These are phyloP conservation scores for Drosophila hamatofila DNA, from an alignment of 2,888 invertebrate genomes.

Conservation along the genomic window DNA sequence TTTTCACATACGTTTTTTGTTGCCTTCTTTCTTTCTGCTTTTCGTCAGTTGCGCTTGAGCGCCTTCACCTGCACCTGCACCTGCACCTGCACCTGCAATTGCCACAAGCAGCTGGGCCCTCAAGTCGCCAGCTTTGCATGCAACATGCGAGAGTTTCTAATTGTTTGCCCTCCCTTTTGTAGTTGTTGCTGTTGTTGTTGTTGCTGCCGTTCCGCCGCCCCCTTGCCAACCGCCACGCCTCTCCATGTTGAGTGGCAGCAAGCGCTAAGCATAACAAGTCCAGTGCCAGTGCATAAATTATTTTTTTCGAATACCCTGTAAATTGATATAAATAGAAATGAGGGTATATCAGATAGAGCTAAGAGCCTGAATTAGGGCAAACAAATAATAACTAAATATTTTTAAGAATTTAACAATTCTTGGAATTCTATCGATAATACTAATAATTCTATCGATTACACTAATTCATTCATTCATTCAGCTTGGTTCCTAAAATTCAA, in stretches of 20 bases:
- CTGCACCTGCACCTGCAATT: constrained; percentile 12
- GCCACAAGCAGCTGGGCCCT: constrained; percentile 12
- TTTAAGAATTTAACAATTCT: too few species aligned
- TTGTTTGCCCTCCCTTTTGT: constrained; percentile 38
- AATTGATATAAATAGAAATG: too few species aligned
- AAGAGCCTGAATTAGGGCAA: too few species aligned
- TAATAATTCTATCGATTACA: too few species aligned
- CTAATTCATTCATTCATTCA: too few species aligned
- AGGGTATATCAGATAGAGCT: not conserved
- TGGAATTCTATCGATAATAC: too few species aligned
- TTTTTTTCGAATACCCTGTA: constrained; percentile 19
- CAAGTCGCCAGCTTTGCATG: constrained; percentile 59
- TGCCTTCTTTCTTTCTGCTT: constrained; percentile 25
- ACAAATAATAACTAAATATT: too few species aligned
- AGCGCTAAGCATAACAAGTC: constrained; percentile 69
- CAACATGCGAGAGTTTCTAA: constrained; percentile 74
- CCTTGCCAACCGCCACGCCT: not conserved
- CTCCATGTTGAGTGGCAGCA: constrained; percentile 43
- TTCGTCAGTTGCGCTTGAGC: constrained; percentile 77
- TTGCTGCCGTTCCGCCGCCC: not conserved
- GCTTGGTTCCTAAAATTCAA: too few species aligned
- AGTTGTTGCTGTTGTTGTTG: constrained; percentile 55
- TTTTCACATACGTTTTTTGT: constrained; percentile 62
- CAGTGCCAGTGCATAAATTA: constrained; percentile 72
- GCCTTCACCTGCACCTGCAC: constrained; percentile 50